Percentiles rank a stretch among this genome's conserved stretches.
These are phyloP conservation scores for Phrynosoma blainvillii DNA, from an alignment of 2,113 vertebrate genomes.

Conservation along the genomic window DNA sequence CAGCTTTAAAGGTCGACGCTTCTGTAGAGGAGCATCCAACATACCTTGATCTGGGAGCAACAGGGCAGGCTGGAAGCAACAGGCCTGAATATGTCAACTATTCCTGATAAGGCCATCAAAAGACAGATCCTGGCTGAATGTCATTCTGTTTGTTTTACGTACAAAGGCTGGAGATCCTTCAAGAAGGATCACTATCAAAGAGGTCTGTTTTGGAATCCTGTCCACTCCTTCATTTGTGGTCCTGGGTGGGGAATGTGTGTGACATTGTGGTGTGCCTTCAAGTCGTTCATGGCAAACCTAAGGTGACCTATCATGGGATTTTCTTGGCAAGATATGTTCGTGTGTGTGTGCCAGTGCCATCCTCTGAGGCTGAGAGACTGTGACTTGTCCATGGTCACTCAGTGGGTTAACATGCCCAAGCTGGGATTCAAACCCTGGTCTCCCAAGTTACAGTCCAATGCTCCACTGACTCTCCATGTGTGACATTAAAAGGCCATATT, in stretches of 20 bases:
- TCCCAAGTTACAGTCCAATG: no score
- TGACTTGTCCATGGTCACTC: no score
- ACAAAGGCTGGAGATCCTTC: slow-evolving; percentile 9
- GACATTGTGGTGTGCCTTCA: no score
- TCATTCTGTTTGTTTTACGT: slow-evolving; percentile 15
- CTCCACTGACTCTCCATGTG: background rate
- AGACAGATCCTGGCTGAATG: background rate
- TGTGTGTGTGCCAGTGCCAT: no score
- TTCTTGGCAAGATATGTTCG: no score
- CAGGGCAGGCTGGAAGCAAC: background rate
- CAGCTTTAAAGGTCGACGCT: background rate
- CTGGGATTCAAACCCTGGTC: no score
- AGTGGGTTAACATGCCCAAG: no score
- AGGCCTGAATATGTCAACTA: slow-evolving; percentile 23
- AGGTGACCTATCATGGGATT: no score
- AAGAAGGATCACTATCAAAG: background rate
- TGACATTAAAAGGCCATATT: background rate
- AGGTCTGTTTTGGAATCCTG: background rate
- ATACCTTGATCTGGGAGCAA: background rate
- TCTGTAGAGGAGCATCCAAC: background rate
- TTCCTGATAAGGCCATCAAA: slow-evolving; percentile 22
- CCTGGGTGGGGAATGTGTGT: background rate
- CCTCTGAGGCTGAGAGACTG: no score
- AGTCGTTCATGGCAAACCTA: no score
- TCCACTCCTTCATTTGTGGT: background rate